phyloP scores from a whole-genome alignment of 2,113 vertebrate species.

The Solea solea region DNA sequence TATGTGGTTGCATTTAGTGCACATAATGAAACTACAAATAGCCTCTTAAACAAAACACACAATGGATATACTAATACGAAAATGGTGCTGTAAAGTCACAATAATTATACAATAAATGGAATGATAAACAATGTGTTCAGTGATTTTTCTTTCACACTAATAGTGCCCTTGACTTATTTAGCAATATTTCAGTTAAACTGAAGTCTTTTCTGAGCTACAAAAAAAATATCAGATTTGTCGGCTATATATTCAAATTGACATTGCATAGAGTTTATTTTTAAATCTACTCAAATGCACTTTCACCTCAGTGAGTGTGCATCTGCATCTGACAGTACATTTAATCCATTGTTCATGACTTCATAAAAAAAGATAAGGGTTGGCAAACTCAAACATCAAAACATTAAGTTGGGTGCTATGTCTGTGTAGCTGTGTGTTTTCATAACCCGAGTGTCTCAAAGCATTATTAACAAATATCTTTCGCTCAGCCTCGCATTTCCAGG shows the following conservation, averaged over 20 bases:
- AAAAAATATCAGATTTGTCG: conserved; percentile 41
- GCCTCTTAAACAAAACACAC: conserved; percentile 42
- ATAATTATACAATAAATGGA: conserved; percentile 47
- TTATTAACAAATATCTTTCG: conserved; percentile 75
- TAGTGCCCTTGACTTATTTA: conserved; percentile 62
- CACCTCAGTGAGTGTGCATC: conserved; percentile 58
- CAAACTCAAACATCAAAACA: conserved; percentile 81
- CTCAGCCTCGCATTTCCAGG: conserved; percentile 65
- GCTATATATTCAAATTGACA: conserved; percentile 66
- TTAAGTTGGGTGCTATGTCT: conserved; percentile 72
- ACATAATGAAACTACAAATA: conserved; percentile 67
- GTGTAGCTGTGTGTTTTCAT: conserved; percentile 78
- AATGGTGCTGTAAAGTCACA: conserved; percentile 35
- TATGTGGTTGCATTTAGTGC: conserved; percentile 63
- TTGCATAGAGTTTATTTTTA: conserved; percentile 78
- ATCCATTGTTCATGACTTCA: conserved; percentile 68
- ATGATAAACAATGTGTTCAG: conserved; percentile 57
- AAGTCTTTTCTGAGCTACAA: conserved; percentile 49
- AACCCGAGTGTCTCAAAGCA: conserved; percentile 77
- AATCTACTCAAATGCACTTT: conserved; percentile 66
- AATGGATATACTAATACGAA: conserved; percentile 25
- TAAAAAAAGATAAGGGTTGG: conserved; percentile 60
- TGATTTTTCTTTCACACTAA: conserved; percentile 50
- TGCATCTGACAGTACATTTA: conserved; percentile 70
- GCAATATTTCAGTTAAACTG: conserved; percentile 63